A percentile compares a stretch with the other conserved stretches of the same genome.
phyloP scores from a whole-genome alignment of 1,140 invertebrate genomes.

The Apis laboriosa region DNA sequence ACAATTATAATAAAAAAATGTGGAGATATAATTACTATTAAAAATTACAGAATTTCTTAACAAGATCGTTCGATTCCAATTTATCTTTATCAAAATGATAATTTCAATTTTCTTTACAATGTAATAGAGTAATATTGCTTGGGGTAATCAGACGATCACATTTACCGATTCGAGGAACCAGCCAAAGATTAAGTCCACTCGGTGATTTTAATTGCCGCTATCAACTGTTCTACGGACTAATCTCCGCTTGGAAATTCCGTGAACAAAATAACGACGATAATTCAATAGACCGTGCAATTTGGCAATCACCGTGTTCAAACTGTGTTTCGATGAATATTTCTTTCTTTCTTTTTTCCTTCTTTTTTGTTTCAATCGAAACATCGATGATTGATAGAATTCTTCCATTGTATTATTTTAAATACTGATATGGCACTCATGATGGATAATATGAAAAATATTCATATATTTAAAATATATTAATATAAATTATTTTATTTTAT shows the following conservation, averaged over 20 bases:
- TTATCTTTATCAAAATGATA: background rate
- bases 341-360: background rate
- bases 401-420: no score
- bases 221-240: constrained; percentile 59
- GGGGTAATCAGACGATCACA: constrained; percentile 2
- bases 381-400: no score
- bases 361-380: no score
- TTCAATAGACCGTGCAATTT: constrained; percentile 51
- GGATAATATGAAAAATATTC: no score
- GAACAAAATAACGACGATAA: constrained; percentile 56
- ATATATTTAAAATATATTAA: no score
- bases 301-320: constrained; percentile 13
- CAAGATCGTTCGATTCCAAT: background rate
- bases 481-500: no score
- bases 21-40: background rate
- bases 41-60: no score
- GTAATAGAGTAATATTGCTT: background rate
- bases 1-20: background rate
- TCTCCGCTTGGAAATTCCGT: constrained; percentile 72
- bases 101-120: background rate
- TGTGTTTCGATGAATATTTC: constrained; percentile 28
- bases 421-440: no score
- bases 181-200: constrained; percentile 55
- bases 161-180: constrained; percentile 6
- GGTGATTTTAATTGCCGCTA: constrained; percentile 63